A percentile compares a stretch with the other conserved stretches of the same genome.
These are phyloP conservation scores for Coreoperca whiteheadi DNA, from an alignment of 2,113 vertebrate genomes.

Conservation along the genomic window DNA sequence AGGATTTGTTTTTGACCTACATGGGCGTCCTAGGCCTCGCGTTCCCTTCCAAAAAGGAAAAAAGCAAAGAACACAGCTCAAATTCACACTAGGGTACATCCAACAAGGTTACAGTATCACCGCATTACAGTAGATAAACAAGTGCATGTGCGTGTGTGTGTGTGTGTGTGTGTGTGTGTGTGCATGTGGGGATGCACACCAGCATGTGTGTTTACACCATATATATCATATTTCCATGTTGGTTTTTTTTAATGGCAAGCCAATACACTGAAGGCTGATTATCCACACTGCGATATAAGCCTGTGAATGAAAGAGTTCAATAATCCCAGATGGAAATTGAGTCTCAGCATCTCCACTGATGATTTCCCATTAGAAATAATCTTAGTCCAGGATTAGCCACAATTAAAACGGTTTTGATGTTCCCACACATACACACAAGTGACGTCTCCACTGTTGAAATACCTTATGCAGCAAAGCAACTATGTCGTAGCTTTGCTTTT, in stretches of 20 bases:
- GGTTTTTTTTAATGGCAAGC: constrained; percentile 48
- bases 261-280: constrained; percentile 61
- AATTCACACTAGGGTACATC: constrained; percentile 55
- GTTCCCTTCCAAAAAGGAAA: constrained; percentile 63
- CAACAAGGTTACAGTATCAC: constrained; percentile 60
- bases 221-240: constrained; percentile 48
- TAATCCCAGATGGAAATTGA: constrained; percentile 72
- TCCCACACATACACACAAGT: constrained; percentile 27
- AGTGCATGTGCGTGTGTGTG: constrained; percentile 13
- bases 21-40: constrained; percentile 74
- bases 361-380: constrained; percentile 73
- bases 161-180: not conserved
- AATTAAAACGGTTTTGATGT: constrained; percentile 73
- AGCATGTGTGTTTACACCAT: constrained; percentile 35
- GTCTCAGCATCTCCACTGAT: constrained; percentile 57
- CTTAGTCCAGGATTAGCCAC: constrained; percentile 70
- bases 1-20: constrained; percentile 81
- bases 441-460: constrained; percentile 21
- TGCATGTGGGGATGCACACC: constrained; percentile 9
- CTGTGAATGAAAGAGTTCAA: constrained; percentile 66
- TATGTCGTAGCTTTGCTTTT: constrained; percentile 1
- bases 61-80: constrained; percentile 59
- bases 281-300: constrained; percentile 64
- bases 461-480: not conserved
- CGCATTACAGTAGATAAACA: constrained; percentile 57